These are phyloP conservation scores for Coregonus ussuriensis DNA, from an alignment of 2,797 vertebrate species.

Conservation along the genomic window DNA sequence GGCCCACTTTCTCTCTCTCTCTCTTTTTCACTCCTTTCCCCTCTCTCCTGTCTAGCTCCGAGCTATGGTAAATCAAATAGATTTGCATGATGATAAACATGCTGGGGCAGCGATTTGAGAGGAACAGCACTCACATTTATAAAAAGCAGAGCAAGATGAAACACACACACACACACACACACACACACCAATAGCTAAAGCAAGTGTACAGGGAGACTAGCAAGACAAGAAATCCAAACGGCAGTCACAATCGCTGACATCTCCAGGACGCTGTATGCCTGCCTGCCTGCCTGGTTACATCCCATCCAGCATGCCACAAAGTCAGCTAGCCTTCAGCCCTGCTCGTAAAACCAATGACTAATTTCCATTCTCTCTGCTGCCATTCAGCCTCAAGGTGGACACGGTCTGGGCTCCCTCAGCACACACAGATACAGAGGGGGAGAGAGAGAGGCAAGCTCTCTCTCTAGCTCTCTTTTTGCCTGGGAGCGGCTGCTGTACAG, in stretches of 20 bases:
- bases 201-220: not conserved
- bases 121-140: conserved; percentile 33
- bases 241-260: conserved; percentile 1
- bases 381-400: conserved; percentile 48
- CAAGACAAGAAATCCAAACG: not conserved
- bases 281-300: conserved; percentile 56
- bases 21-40: conserved; percentile 10
- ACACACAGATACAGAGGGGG: not conserved
- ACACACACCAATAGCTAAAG: not conserved
- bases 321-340: conserved; percentile 32
- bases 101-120: conserved; percentile 39
- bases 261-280: not conserved
- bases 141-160: conserved; percentile 9
- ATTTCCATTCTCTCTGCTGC: conserved; percentile 53
- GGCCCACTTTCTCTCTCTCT: conserved; percentile 1
- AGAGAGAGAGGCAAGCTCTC: not conserved
- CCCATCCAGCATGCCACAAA: conserved; percentile 34
- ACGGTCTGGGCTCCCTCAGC: conserved; percentile 8
- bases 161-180: conserved; percentile 11
- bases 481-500: conserved; percentile 16
- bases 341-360: conserved; percentile 66
- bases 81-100: conserved; percentile 57
- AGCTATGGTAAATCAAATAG: conserved; percentile 55
- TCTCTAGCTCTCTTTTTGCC: conserved; percentile 24
- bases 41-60: conserved; percentile 24